A percentile compares a stretch with the other conserved stretches of the same genome.
phyloP scores from a whole-genome alignment of 2,888 invertebrate genomes.

The Polia nebulosa region DNA sequence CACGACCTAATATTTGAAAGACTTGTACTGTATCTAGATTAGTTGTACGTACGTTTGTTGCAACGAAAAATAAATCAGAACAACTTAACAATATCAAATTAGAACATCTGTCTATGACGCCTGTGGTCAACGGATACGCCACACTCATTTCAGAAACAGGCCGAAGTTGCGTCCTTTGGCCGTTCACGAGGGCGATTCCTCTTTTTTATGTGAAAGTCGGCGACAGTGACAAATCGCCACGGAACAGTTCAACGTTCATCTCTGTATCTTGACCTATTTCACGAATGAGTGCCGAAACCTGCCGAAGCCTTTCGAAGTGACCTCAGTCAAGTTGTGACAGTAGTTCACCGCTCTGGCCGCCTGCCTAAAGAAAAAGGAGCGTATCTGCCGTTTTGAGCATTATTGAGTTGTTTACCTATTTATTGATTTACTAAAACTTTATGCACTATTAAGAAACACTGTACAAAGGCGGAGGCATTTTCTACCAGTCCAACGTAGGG shows the following conservation, averaged over 20 bases:
- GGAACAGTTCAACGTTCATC: conserved; percentile 69
- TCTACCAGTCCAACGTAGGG: no score
- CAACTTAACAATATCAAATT: conserved; percentile 24
- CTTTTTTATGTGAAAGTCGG: conserved; percentile 62
- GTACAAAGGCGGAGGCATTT: no score
- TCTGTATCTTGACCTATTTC: conserved; percentile 74
- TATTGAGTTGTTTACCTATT: neutral
- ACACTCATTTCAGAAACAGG: conserved; percentile 56
- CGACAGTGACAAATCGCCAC: conserved; percentile 69
- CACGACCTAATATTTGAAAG: neutral
- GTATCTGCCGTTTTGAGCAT: neutral
- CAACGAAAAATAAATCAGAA: neutral
- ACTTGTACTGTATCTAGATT: neutral
- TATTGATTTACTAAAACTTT: no score
- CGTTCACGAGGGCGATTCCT: conserved; percentile 54
- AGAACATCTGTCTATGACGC: conserved; percentile 34
- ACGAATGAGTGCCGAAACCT: conserved; percentile 68
- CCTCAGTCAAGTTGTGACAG: conserved; percentile 29
- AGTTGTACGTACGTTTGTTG: neutral
- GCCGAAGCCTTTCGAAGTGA: conserved; percentile 65
- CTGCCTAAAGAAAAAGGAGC: neutral
- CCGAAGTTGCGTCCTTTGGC: conserved; percentile 20
- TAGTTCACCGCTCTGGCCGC: conserved; percentile 4
- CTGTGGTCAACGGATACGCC: conserved; percentile 35
- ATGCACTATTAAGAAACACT: no score